Conservation (phyloP, 2,113 vertebrate genomes). For the Nerophis ophidion region DNA sequence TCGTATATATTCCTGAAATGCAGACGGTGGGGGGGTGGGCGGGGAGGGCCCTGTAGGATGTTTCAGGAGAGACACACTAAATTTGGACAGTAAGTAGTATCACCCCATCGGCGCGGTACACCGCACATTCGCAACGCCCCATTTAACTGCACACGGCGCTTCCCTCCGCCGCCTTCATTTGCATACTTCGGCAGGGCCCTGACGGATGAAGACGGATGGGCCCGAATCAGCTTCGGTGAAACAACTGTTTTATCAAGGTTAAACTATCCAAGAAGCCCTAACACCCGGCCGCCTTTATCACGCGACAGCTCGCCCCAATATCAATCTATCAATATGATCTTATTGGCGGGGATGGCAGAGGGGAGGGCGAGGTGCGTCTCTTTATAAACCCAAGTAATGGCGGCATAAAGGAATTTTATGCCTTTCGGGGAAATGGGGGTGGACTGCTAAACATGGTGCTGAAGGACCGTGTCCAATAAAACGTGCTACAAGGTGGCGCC, state of each 20-base stretch:
- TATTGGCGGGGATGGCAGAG: slow-evolving; percentile 52
- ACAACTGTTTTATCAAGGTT: slow-evolving; percentile 98
- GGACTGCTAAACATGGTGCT: slow-evolving; percentile 62
- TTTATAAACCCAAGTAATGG: slow-evolving; percentile 68
- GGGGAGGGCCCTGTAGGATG: slow-evolving; percentile 15
- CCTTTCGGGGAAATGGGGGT: slow-evolving; percentile 53
- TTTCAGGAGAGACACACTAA: slow-evolving; percentile 71
- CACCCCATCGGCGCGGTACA: slow-evolving; percentile 76
- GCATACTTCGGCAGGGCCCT: slow-evolving; percentile 84
- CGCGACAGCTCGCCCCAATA: slow-evolving; percentile 66
- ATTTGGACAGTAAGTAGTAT: slow-evolving; percentile 82
- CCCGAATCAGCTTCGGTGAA: slow-evolving; percentile 87
- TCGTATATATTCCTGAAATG: slow-evolving; percentile 57
- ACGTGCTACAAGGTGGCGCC: slow-evolving; percentile 53
- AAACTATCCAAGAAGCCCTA: slow-evolving; percentile 83
- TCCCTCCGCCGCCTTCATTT: slow-evolving; percentile 82
- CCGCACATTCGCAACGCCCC: slow-evolving; percentile 82
- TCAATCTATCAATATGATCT: slow-evolving; percentile 76
- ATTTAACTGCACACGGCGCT: slow-evolving; percentile 83
- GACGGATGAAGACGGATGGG: slow-evolving; percentile 96
- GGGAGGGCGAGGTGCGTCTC: slow-evolving; percentile 27
- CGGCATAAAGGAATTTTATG: slow-evolving; percentile 70
- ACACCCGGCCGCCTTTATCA: slow-evolving; percentile 77
- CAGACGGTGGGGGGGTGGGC: slow-evolving; percentile 39
- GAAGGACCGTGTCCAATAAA: slow-evolving; percentile 70